Evolutionary conservation across 2,113 vertebrate genomes (phyloP).

Genomic region (Sminthopsis crassicaudata): DNA sequence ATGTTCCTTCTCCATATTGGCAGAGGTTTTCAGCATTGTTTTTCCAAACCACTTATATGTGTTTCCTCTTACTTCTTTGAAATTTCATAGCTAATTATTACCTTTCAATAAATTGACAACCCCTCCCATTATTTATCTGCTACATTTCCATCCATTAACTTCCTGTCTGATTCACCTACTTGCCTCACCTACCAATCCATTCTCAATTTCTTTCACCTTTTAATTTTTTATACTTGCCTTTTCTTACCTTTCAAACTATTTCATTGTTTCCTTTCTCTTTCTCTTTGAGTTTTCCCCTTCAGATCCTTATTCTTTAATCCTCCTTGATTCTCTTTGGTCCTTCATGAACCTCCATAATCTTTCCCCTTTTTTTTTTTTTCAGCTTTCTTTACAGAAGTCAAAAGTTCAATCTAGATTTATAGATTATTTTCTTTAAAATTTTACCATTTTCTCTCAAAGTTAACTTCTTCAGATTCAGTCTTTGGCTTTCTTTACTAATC

Average conservation of each 20-base stretch:
- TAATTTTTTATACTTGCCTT: not conserved
- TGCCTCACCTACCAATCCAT: not conserved
- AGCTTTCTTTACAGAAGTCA: not conserved
- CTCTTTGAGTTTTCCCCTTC: not conserved
- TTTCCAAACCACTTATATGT: not conserved
- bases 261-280: not conserved
- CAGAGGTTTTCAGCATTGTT: not conserved
- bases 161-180: not conserved
- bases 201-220: not conserved
- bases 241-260: not conserved
- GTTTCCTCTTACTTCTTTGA: not conserved
- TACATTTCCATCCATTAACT: not conserved
- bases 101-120: not conserved
- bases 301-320: not conserved
- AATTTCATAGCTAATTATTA: not conserved
- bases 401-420: not conserved
- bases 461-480: not conserved
- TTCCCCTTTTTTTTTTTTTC: not conserved
- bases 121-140: not conserved
- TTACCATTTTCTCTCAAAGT: not conserved
- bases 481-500: not conserved
- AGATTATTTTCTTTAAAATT: not conserved
- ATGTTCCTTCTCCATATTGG: not conserved
- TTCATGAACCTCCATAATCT: not conserved
- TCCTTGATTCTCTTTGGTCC: not conserved